Evolutionary conservation across 1,140 invertebrate species (phyloP).

Genomic region (Drosophila triauraria): DNA sequence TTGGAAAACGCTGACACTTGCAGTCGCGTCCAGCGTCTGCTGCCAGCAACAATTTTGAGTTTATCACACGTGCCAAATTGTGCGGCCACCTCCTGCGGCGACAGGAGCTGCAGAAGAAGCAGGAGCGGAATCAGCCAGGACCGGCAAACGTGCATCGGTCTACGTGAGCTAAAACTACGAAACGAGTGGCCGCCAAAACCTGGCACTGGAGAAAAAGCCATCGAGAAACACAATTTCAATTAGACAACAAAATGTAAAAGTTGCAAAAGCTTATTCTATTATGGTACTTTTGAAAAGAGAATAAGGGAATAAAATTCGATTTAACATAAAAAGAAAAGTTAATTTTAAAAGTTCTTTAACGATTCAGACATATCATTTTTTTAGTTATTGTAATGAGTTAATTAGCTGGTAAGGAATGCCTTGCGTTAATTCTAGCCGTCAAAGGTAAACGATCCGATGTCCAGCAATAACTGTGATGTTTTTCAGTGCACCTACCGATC

Average conservation of each 20-base stretch:
- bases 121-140: conserved; percentile 7
- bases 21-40: conserved; percentile 57
- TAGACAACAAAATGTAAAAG: not conserved
- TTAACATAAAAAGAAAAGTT: no score
- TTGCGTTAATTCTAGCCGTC: no score
- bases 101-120: conserved; percentile 24
- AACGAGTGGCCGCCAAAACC: conserved; percentile 16
- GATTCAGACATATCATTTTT: not conserved
- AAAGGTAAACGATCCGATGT: no score
- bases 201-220: conserved; percentile 7
- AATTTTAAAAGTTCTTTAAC: no score
- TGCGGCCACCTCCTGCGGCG: conserved; percentile 70
- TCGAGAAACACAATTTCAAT: not conserved
- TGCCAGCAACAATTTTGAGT: conserved; percentile 79
- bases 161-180: conserved; percentile 68
- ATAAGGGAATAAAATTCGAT: not conserved
- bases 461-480: not conserved
- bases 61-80: conserved; percentile 82
- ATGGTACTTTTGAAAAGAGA: not conserved
- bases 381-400: not conserved
- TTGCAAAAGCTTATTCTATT: not conserved
- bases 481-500: not conserved
- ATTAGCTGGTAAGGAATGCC: no score
- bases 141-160: conserved; percentile 59
- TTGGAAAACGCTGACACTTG: conserved; percentile 50